Evolutionary conservation across 2,113 vertebrate species (phyloP), one percentile per base, ranked within the genome.

Genomic region (Xiphias gladius): DNA sequence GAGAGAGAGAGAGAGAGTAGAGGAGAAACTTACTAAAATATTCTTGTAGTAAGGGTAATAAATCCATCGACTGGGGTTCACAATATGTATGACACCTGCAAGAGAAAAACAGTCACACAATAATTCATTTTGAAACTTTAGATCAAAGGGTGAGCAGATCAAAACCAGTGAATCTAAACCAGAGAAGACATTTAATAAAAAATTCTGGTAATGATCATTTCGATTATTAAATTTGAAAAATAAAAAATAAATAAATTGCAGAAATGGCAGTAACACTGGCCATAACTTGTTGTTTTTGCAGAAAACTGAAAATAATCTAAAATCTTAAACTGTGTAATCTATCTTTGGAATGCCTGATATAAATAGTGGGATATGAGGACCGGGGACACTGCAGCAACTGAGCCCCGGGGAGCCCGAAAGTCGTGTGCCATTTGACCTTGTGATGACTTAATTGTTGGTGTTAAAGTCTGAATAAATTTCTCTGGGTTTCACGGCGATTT

Each of bases 61-160:
- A 94, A 95, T 95, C 94, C 93, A 95, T 95, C 83, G 93, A 94
- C 92, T 90, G 90, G 81, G 76, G 72, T 84, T 93, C 91, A 89
- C 76, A 86, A 87, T 76, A 76, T 89, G 87, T 89, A 54, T 82
- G 85, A 93, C 90, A 93, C 93, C 94, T 95, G 85, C 26, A 94
- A 93, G 74, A 92, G 85, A 93, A 82, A 43, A 72, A 19, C 37
- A 22, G 64, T 79, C 41, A 74, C 50, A n/a, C 59, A 81, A 24
- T 5, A 16, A 55, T 17, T 41, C 26, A 28, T 30, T 64, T 20
- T 3, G n/a, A n/a, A n/a, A n/a, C n/a, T n/a, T n/a, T n/a, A n/a
- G n/a, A n/a, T n/a, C n/a, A n/a, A n/a, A n/a, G n/a, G n/a, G n/a
- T n/a, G n/a, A n/a, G n/a, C 14, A 35, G 32, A 35, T 6, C 9